A percentile compares a stretch with the other conserved stretches of the same genome.
Conservation (phyloP, 2,113 vertebrate genomes). For the Ifrita kowaldi region DNA sequence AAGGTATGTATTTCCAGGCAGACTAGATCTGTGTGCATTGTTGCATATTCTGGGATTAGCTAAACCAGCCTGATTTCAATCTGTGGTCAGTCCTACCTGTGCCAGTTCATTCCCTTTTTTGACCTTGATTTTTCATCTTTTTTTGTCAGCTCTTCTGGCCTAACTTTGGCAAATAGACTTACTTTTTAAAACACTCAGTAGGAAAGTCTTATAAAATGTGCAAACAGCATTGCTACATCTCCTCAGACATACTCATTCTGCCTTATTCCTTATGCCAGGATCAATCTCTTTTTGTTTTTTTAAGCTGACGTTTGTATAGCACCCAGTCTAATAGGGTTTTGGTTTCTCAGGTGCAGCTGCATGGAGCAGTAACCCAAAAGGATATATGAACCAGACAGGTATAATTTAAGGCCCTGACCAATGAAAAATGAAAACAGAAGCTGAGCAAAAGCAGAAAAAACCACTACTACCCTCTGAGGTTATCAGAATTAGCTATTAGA, state of each 20-base stretch:
- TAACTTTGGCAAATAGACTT: neutral
- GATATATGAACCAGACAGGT: neutral
- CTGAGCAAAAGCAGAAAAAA: neutral
- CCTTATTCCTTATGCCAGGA: neutral
- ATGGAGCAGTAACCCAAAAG: neutral
- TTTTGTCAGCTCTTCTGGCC: neutral
- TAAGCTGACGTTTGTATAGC: neutral
- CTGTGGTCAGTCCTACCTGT: neutral
- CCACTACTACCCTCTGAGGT: neutral
- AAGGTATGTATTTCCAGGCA: neutral
- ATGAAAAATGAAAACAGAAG: neutral
- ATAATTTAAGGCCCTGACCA: neutral
- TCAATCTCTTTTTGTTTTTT: neutral
- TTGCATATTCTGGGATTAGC: neutral
- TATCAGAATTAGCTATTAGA: neutral
- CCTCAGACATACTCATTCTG: neutral
- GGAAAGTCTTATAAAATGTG: neutral
- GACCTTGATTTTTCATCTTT: neutral
- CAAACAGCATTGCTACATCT: neutral
- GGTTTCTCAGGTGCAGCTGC: neutral
- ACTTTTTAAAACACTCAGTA: neutral
- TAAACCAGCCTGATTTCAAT: neutral
- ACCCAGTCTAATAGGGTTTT: neutral
- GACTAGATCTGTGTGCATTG: neutral
- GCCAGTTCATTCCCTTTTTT: fast-evolving